Base-by-base conservation (phyloP, 2,113 vertebrate species). In the Tragulus kanchil region DNA sequence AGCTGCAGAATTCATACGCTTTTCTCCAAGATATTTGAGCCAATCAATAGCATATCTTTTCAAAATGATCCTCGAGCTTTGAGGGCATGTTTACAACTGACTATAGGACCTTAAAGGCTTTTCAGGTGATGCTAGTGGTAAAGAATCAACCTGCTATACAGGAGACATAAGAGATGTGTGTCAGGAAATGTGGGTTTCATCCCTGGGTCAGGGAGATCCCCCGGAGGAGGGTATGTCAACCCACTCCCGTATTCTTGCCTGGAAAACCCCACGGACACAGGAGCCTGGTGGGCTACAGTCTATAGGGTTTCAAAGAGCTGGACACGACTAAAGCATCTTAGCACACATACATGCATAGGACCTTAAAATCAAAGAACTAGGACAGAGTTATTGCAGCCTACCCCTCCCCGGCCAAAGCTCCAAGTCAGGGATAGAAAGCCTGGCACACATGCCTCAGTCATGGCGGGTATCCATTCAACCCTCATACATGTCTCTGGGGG, bases 381-480 rank as follows among this genome's bases (percentile, higher is more conserved):
- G 62, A 19, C 10, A 17, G 61, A 42, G 19, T 26, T 78, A 71
- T 6, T 36, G 78, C 31, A 81, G 78, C 52, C 52, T 56, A n/a
- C n/a, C n/a, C 25, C 23, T 19, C 48, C 50, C 48, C 75, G 0
- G 0, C 5, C 90, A 15, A 1, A 78, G 25, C 52, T 26, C 84
- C 54, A 7, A 0, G 17, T 75, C 50, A 9, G 15, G 4, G 23
- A 3, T 6, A 19, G n/a, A 52, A 17, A 8, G 58, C 73, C 31
- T 6, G 3, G 61, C n/a, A 28, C 5, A 0, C 11, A 2, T 4
- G 42, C 42, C 9, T 42, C 23, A 6, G 4, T 42, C 28, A 73
- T 3, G 42, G 42, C 7, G 42, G 28, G 3, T 19, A 2, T 3
- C 17, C 61, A 0, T 17, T 8, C 0, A 0, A 85, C 71, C 59